Conservation (phyloP, 2,888 invertebrate species). For the Allygus modestus region DNA sequence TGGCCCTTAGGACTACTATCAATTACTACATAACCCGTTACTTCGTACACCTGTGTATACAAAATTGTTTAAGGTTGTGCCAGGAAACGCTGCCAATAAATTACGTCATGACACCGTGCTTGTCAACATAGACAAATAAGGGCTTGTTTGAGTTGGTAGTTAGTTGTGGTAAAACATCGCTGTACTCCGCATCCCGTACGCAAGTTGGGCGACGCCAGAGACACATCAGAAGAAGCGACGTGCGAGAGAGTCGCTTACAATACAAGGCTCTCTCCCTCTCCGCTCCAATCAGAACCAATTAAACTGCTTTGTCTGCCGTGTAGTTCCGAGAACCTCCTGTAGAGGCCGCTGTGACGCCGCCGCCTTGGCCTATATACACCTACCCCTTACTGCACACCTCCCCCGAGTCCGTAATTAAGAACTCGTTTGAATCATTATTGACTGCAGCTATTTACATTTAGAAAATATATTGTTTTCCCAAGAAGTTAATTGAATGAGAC, state of each 20-base stretch:
- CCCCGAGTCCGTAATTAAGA: no score
- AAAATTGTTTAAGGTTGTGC: no score
- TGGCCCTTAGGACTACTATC: no score
- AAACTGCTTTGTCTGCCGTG: constrained; percentile 12
- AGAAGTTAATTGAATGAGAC: no score
- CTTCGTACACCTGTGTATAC: no score
- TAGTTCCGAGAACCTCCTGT: not conserved
- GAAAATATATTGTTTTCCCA: no score
- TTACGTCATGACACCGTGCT: not conserved
- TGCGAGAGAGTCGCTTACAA: not conserved
- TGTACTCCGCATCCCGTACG: not conserved
- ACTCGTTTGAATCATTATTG: no score
- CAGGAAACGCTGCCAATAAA: not conserved
- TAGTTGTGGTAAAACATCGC: constrained; percentile 14
- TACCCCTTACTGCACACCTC: not conserved
- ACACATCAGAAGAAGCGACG: not conserved
- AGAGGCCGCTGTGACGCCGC: not conserved
- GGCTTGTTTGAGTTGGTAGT: constrained; percentile 26
- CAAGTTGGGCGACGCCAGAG: not conserved
- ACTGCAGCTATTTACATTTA: no score
- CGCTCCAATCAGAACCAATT: constrained; percentile 14
- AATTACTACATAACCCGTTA: no score
- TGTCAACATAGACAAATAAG: constrained; percentile 4
- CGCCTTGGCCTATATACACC: constrained; percentile 15
- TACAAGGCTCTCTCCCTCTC: not conserved